Evolutionary conservation across 2,888 invertebrate species (phyloP).

Genomic region (Ditula angustiorana): DNA sequence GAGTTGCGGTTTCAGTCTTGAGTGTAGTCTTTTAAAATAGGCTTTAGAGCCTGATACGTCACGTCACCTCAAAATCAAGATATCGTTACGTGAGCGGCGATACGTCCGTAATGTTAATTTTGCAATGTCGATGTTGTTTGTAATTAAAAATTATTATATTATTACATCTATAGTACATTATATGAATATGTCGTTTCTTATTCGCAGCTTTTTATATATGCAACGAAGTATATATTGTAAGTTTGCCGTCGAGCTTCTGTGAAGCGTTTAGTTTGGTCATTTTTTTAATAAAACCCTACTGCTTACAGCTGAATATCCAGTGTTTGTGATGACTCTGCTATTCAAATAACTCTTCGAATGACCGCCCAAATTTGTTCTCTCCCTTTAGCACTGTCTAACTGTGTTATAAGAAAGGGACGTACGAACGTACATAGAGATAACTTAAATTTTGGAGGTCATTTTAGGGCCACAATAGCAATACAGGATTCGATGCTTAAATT

Average conservation of each 20-base stretch:
- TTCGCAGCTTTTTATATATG: constrained; percentile 67
- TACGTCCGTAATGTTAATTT: constrained; percentile 16
- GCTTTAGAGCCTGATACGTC: too few species aligned
- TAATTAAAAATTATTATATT: background rate
- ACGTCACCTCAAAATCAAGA: too few species aligned
- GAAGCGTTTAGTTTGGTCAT: constrained; percentile 47
- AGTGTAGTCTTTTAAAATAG: too few species aligned
- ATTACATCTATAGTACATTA: constrained; percentile 27
- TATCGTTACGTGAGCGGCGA: background rate
- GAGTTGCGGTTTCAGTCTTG: too few species aligned
- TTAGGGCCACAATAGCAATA: too few species aligned
- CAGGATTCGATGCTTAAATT: background rate
- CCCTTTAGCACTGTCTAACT: too few species aligned
- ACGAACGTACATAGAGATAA: too few species aligned
- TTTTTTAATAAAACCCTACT: background rate
- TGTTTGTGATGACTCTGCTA: too few species aligned
- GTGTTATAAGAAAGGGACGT: too few species aligned
- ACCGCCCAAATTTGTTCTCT: too few species aligned
- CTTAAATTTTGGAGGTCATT: too few species aligned
- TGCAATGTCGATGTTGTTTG: constrained; percentile 50
- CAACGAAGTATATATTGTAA: constrained; percentile 65
- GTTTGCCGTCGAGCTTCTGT: constrained; percentile 57
- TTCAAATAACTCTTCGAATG: too few species aligned
- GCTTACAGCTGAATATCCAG: background rate
- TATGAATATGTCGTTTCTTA: constrained; percentile 49